Evolutionary conservation across 2,797 vertebrate species (phyloP).

Genomic region (Scolopax bukidnonensis): DNA sequence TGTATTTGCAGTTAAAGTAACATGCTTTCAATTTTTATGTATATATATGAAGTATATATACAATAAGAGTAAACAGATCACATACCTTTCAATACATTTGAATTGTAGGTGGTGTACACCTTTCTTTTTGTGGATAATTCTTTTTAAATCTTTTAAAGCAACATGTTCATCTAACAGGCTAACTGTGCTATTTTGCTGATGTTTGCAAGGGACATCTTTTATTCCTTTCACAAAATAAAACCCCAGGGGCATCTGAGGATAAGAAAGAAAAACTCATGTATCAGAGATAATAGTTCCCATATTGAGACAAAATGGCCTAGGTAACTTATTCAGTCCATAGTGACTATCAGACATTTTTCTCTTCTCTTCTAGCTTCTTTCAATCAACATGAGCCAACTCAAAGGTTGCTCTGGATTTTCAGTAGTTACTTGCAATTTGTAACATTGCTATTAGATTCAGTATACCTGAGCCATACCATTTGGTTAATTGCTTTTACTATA

Average conservation of each 20-base stretch:
- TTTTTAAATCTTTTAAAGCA: background rate
- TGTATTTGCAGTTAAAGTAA: background rate
- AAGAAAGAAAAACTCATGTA: background rate
- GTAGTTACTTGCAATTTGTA: background rate
- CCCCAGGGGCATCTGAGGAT: background rate
- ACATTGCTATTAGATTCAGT: background rate
- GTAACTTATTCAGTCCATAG: background rate
- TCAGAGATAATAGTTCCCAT: background rate
- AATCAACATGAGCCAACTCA: background rate
- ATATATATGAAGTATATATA: background rate
- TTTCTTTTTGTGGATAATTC: background rate
- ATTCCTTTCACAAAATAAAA: background rate
- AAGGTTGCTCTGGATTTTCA: background rate
- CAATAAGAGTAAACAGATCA: background rate
- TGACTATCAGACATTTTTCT: background rate
- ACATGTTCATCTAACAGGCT: background rate
- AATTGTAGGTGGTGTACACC: fast-evolving
- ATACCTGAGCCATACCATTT: background rate
- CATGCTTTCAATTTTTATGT: fast-evolving
- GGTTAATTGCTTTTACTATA: background rate
- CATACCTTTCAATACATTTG: background rate
- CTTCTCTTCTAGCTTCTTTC: background rate
- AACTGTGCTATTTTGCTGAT: background rate
- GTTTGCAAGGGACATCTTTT: background rate
- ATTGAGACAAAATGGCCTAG: background rate